phyloP scores from a whole-genome alignment of 2,113 vertebrate genomes.

The Ramphastos sulfuratus region DNA sequence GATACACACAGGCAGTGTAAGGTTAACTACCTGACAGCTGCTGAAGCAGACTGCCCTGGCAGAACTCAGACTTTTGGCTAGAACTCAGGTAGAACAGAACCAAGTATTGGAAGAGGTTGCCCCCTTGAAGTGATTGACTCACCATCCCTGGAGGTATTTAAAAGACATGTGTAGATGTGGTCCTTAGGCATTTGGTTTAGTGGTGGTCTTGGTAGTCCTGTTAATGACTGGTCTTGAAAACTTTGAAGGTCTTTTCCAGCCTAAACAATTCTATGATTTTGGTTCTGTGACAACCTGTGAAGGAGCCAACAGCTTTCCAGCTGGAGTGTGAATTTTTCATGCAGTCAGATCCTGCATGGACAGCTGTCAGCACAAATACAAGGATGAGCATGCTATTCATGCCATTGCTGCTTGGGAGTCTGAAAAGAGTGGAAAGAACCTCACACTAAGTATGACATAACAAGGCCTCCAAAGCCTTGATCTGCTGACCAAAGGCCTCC shows the following conservation, averaged over 20 bases:
- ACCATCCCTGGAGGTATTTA: too few relatives aligned
- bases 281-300: background rate
- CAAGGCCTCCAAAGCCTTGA: background rate
- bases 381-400: background rate
- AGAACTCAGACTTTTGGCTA: background rate
- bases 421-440: background rate
- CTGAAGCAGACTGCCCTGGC: background rate
- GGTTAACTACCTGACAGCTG: background rate
- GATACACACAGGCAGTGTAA: background rate
- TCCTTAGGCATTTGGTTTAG: too few relatives aligned
- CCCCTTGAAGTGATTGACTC: too few relatives aligned
- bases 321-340: background rate
- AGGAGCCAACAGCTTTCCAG: background rate
- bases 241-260: too few relatives aligned
- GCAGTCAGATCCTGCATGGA: too few relatives aligned
- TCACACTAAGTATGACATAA: background rate
- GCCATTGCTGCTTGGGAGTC: background rate
- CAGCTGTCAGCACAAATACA: background rate
- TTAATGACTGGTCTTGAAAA: too few relatives aligned
- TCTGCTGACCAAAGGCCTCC: background rate
- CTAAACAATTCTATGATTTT: too few relatives aligned
- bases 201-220: too few relatives aligned
- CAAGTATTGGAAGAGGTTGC: too few relatives aligned
- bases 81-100: too few relatives aligned
- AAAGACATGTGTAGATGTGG: too few relatives aligned